Evolutionary conservation across 1,140 invertebrate species (phyloP).

Genomic region (Chlorops oryzae): DNA sequence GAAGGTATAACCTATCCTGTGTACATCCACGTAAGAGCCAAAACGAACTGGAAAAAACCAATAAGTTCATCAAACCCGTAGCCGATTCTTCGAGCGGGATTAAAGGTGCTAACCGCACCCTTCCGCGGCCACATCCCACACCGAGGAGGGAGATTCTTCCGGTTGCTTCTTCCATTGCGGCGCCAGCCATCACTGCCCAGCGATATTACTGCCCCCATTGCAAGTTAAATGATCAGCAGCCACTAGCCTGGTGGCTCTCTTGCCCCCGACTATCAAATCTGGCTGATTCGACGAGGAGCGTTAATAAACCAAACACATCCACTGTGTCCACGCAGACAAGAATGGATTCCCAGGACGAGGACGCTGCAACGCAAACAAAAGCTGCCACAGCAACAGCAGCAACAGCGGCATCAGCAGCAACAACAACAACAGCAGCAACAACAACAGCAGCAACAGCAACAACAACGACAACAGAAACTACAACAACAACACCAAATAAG

Average conservation of each 20-base stretch:
- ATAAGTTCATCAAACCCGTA: too few species aligned
- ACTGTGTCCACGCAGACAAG: background rate
- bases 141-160: too few species aligned
- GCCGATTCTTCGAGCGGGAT: too few species aligned
- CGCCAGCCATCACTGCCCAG: conserved; percentile 15
- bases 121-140: conserved; percentile 3
- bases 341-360: background rate
- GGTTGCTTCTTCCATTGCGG: conserved; percentile 12
- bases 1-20: conserved; percentile 46
- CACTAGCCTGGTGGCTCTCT: conserved; percentile 43
- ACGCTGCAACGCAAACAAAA: background rate
- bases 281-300: conserved; percentile 13
- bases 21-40: conserved; percentile 26
- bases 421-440: conserved; percentile 9
- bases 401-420: conserved; percentile 1
- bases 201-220: conserved; percentile 38
- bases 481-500: conserved; percentile 3
- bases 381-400: conserved; percentile 6
- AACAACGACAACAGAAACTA: conserved; percentile 1
- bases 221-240: conserved; percentile 43
- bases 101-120: too few species aligned
- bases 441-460: conserved; percentile 11
- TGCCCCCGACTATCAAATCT: conserved; percentile 41
- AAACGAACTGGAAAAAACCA: too few species aligned
- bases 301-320: background rate